Evolutionary conservation across 2,797 vertebrate genomes (phyloP).

Genomic region (Echiichthys vipera): DNA sequence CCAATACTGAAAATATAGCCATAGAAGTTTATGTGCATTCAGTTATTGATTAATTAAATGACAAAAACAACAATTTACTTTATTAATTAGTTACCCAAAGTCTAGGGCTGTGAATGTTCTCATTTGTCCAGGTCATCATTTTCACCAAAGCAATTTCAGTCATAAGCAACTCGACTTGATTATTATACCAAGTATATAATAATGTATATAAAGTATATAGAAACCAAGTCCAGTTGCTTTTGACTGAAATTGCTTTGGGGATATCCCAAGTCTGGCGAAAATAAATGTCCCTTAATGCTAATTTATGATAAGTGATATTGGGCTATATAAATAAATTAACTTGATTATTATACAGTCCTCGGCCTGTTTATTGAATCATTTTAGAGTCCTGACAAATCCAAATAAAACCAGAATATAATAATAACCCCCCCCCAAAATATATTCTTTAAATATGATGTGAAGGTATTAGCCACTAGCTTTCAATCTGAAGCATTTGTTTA

Average conservation of each 20-base stretch:
- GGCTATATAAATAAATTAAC: not conserved
- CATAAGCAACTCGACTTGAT: too few relatives aligned
- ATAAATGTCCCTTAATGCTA: not conserved
- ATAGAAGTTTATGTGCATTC: not conserved
- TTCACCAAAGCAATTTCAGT: too few relatives aligned
- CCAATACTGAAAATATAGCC: not conserved
- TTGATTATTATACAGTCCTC: too few relatives aligned
- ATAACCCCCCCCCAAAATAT: not conserved
- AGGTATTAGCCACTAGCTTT: not conserved
- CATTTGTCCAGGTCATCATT: too few relatives aligned
- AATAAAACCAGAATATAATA: too few relatives aligned
- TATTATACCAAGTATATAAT: too few relatives aligned
- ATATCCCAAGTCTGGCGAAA: not conserved
- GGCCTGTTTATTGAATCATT: not conserved
- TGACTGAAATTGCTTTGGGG: too few relatives aligned
- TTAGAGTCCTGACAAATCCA: not conserved
- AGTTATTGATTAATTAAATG: not conserved
- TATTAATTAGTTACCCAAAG: not conserved
- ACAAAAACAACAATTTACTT: not conserved
- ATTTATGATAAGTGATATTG: not conserved
- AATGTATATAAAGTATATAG: too few relatives aligned
- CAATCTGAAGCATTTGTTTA: not conserved
- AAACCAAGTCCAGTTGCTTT: too few relatives aligned
- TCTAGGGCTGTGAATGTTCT: too few relatives aligned
- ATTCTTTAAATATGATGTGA: too few relatives aligned